These are phyloP conservation scores for Nymphalis c-album DNA, from an alignment of 2,888 invertebrate species.

Conservation along the genomic window DNA sequence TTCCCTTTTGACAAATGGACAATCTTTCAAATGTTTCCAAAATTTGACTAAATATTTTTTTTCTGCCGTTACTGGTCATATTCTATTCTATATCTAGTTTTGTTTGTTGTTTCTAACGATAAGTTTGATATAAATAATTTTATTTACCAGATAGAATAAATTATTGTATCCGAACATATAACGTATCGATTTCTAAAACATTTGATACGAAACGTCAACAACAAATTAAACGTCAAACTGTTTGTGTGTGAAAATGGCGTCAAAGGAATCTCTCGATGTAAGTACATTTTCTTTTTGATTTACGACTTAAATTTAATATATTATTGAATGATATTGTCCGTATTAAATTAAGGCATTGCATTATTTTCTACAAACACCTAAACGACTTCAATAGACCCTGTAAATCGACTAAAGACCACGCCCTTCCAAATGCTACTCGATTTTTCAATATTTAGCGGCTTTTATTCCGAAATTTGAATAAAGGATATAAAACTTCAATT, in stretches of 20 bases:
- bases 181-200: constrained; percentile 60
- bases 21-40: not conserved
- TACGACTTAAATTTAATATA: not conserved
- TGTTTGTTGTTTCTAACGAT: no score
- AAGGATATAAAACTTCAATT: constrained; percentile 5
- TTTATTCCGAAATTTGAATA: constrained; percentile 26
- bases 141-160: not conserved
- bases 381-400: constrained; percentile 8
- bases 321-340: not conserved
- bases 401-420: constrained; percentile 35
- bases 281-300: constrained; percentile 57
- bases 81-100: no score
- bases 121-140: no score
- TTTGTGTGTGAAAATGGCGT: constrained; percentile 80
- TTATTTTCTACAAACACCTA: not conserved
- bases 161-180: constrained; percentile 49
- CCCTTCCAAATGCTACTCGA: constrained; percentile 26
- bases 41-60: not conserved
- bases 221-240: constrained; percentile 62
- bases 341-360: not conserved
- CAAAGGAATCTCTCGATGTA: constrained; percentile 79
- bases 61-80: not conserved
- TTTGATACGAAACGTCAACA: constrained; percentile 45
- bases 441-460: constrained; percentile 29
- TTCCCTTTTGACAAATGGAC: no score